Evolutionary conservation across 2,113 vertebrate genomes (phyloP).

Genomic region (Variabilichromis moorii): DNA sequence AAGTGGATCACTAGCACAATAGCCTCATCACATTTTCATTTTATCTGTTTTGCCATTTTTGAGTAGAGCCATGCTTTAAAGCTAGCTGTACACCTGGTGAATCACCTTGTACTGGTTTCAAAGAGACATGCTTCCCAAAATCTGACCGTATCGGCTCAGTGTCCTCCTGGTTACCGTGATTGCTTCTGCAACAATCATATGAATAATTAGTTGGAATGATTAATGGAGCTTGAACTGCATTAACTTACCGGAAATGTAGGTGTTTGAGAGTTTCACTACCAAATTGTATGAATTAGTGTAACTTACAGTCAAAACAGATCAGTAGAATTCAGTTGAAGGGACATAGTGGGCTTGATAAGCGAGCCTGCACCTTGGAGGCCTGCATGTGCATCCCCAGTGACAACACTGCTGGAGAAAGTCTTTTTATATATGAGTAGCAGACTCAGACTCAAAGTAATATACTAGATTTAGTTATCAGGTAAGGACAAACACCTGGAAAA

Average conservation of each 20-base stretch:
- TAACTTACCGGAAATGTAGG: not conserved
- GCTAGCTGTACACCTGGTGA: not conserved
- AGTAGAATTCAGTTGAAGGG: not conserved
- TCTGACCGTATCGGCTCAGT: not conserved
- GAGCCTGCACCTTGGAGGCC: not conserved
- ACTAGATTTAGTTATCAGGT: not conserved
- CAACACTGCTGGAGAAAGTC: not conserved
- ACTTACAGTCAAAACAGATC: not conserved
- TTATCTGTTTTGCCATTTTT: not conserved
- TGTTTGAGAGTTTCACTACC: not conserved
- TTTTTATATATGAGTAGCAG: accelerated
- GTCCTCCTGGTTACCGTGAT: not conserved
- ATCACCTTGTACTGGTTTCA: not conserved
- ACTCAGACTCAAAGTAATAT: not conserved
- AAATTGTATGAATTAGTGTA: not conserved
- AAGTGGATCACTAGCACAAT: not conserved
- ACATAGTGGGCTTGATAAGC: not conserved
- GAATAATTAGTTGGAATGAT: not conserved
- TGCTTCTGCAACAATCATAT: no score
- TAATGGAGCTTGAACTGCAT: not conserved
- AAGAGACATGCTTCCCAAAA: not conserved
- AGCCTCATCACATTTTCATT: not conserved
- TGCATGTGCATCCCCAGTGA: not conserved
- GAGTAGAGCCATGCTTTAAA: not conserved
- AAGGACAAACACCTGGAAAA: not conserved